phyloP scores from a whole-genome alignment of 2,113 vertebrate species.

The Rhinoderma darwinii region DNA sequence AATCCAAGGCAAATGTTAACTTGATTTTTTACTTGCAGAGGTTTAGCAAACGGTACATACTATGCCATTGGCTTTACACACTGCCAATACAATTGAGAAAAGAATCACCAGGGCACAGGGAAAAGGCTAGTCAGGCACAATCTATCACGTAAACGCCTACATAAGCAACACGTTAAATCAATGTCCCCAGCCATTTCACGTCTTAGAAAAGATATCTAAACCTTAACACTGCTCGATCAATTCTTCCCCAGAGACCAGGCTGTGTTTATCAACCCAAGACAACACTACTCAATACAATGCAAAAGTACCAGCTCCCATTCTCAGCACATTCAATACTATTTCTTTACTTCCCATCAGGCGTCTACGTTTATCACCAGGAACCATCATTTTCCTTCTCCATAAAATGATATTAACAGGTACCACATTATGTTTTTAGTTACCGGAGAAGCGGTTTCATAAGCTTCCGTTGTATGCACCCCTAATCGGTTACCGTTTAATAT shows the following conservation, averaged over 20 bases:
- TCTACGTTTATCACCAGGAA: neutral
- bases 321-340: neutral
- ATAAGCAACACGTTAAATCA: slow-evolving; percentile 44
- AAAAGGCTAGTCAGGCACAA: slow-evolving; percentile 34
- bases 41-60: neutral
- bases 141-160: slow-evolving; percentile 40
- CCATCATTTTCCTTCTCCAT: neutral
- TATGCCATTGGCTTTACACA: neutral
- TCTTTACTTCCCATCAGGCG: neutral
- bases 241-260: slow-evolving; percentile 27
- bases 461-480: neutral
- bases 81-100: neutral
- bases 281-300: slow-evolving; percentile 25
- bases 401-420: neutral
- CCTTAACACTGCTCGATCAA: slow-evolving; percentile 29
- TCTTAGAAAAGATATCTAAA: slow-evolving; percentile 32
- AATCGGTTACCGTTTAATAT: neutral
- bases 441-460: neutral
- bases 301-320: slow-evolving; percentile 10
- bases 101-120: neutral
- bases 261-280: slow-evolving; percentile 27
- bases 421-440: neutral
- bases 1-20: slow-evolving; percentile 22
- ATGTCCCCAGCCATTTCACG: slow-evolving; percentile 42
- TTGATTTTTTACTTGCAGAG: neutral